phyloP scores from a whole-genome alignment of 2,113 vertebrate species.

The Oreochromis tanganicae region DNA sequence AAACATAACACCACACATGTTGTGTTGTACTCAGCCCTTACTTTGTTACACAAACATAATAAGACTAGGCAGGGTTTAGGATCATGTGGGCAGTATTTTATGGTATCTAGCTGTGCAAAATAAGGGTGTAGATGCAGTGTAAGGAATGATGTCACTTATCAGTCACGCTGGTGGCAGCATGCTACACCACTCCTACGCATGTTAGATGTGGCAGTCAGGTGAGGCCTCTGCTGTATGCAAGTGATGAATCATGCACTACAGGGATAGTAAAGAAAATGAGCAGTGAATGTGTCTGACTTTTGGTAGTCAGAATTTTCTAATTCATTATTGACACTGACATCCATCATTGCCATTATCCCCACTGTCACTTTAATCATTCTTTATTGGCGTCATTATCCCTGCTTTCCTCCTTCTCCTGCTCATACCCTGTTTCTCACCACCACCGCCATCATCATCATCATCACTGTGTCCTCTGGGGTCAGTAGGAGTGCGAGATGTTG shows the following conservation, averaged over 20 bases:
- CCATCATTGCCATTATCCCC: neutral
- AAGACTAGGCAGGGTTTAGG: conserved; percentile 35
- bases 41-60: neutral
- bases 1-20: neutral
- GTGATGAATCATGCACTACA: neutral
- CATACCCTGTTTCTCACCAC: neutral
- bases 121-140: neutral
- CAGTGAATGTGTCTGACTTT: neutral
- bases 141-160: neutral
- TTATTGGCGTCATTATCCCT: neutral
- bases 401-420: neutral
- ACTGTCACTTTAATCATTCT: neutral
- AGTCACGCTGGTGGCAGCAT: neutral
- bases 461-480: conserved; percentile 20
- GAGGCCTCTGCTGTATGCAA: neutral
- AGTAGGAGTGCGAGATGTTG: conserved; percentile 84
- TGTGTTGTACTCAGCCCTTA: neutral
- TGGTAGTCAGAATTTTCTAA: neutral
- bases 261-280: neutral
- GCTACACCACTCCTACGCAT: neutral
- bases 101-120: conserved; percentile 31
- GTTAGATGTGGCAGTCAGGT: neutral
- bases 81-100: conserved; percentile 39
- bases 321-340: neutral
- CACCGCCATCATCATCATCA: neutral